Percentiles rank a stretch among this genome's conserved stretches.
These are phyloP conservation scores for Eristalis intricaria DNA, from an alignment of 2,888 invertebrate genomes.

Conservation along the genomic window DNA sequence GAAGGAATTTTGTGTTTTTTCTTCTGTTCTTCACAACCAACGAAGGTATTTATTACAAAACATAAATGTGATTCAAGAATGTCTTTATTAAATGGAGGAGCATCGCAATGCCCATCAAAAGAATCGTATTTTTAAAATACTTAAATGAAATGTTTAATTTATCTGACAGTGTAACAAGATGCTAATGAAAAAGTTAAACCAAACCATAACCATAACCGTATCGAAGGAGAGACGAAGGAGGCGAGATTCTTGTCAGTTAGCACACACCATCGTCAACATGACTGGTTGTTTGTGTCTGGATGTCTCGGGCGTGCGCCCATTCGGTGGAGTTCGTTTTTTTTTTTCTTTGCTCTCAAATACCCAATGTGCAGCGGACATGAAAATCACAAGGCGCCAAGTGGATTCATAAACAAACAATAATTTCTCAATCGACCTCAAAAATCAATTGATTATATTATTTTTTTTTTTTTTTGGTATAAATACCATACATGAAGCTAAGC, in stretches of 20 bases:
- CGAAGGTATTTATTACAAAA: too few species aligned
- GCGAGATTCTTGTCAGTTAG: conserved; percentile 61
- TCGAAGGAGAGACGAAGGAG: conserved; percentile 13
- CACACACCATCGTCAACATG: conserved; percentile 56
- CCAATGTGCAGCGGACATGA: conserved; percentile 73
- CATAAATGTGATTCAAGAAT: neutral
- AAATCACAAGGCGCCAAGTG: conserved; percentile 80
- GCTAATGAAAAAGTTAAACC: conserved; percentile 77
- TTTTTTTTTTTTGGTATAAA: conserved; percentile 60
- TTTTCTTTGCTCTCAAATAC: conserved; percentile 27
- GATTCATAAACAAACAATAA: conserved; percentile 79
- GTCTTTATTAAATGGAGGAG: neutral
- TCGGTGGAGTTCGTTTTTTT: neutral
- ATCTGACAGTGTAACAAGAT: conserved; percentile 64
- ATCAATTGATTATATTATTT: conserved; percentile 73
- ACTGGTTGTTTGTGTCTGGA: conserved; percentile 65
- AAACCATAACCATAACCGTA: conserved; percentile 49
- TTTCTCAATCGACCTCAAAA: conserved; percentile 71
- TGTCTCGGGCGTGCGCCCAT: conserved; percentile 53
- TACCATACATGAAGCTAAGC: conserved; percentile 68
- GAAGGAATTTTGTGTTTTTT: conserved; percentile 11
- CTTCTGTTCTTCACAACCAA: too few species aligned
- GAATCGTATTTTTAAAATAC: conserved; percentile 20
- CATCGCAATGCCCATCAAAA: neutral
- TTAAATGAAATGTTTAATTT: conserved; percentile 68